phyloP scores from a whole-genome alignment of 2,888 invertebrate genomes.

The Tachina fera region DNA sequence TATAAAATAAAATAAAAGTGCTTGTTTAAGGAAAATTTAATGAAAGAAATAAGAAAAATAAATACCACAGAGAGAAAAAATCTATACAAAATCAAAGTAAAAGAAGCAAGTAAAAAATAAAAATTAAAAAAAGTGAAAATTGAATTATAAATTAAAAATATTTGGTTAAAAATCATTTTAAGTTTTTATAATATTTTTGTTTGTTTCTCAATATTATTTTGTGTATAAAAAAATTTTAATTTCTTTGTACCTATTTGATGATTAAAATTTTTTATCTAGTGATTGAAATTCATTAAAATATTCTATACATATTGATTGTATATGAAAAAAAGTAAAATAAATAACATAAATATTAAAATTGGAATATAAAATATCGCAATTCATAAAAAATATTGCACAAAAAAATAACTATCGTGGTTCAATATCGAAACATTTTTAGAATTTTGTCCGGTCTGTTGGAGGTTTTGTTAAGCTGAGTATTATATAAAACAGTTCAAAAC shows the following conservation, averaged over 20 bases:
- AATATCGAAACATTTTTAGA: conserved; percentile 34
- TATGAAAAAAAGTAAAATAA: conserved; percentile 1
- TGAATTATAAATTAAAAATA: conserved; percentile 15
- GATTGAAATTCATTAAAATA: conserved; percentile 35
- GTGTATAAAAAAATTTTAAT: conserved; percentile 34
- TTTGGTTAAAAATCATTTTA: conserved; percentile 38
- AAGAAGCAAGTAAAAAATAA: conserved; percentile 11
- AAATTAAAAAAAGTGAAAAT: conserved; percentile 5
- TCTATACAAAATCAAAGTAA: conserved; percentile 10
- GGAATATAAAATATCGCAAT: conserved; percentile 9
- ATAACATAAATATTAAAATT: conserved; percentile 8
- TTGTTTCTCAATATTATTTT: conserved; percentile 35
- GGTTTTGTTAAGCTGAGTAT: conserved; percentile 67
- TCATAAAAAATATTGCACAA: neutral
- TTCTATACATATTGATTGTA: neutral
- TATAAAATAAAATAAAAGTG: conserved; percentile 34
- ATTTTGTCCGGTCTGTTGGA: conserved; percentile 63
- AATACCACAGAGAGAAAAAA: conserved; percentile 55
- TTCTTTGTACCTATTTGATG: conserved; percentile 44
- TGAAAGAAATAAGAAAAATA: conserved; percentile 42
- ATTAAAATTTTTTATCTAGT: conserved; percentile 35
- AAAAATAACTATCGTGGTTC: conserved; percentile 17
- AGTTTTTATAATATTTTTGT: conserved; percentile 29
- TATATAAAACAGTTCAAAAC: conserved; percentile 71
- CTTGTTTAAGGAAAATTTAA: conserved; percentile 22